Evolutionary conservation across 2,113 vertebrate genomes (phyloP).

Genomic region (Leucoraja erinaceus): DNA sequence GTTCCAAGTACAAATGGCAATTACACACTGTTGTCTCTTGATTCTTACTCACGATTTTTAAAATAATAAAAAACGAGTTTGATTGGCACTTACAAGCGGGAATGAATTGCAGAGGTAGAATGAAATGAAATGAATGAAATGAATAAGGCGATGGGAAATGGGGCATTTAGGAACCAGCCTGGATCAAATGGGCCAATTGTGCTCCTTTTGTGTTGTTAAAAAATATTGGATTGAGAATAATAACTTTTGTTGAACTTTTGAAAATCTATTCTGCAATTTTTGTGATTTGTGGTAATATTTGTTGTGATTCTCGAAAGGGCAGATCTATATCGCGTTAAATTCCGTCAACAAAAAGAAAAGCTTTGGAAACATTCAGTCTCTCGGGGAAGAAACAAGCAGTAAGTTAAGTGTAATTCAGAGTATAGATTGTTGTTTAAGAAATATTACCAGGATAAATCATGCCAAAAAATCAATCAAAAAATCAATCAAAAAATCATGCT

Average conservation of each 20-base stretch:
- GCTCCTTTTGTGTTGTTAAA: too few species aligned
- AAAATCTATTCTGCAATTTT: background rate
- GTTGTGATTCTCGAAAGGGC: background rate
- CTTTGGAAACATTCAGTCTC: background rate
- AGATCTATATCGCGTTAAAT: background rate
- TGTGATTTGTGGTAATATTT: background rate
- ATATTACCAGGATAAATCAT: background rate
- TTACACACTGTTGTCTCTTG: too few species aligned
- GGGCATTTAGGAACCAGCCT: too few species aligned
- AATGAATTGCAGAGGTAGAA: too few species aligned
- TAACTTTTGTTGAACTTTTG: background rate
- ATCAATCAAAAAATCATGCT: too few species aligned
- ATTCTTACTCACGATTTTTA: too few species aligned
- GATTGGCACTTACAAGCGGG: too few species aligned
- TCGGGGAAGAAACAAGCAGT: background rate
- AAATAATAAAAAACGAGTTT: too few species aligned
- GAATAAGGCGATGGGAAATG: too few species aligned
- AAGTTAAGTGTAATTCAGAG: background rate
- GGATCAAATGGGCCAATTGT: too few species aligned
- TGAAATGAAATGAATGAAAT: too few species aligned
- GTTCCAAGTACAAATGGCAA: too few species aligned
- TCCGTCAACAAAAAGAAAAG: background rate
- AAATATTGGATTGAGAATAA: background rate
- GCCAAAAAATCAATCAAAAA: background rate
- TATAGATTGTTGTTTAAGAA: background rate